These are phyloP conservation scores for Romanogobio albipinnatus DNA, from an alignment of 2,113 vertebrate species.

Conservation along the genomic window DNA sequence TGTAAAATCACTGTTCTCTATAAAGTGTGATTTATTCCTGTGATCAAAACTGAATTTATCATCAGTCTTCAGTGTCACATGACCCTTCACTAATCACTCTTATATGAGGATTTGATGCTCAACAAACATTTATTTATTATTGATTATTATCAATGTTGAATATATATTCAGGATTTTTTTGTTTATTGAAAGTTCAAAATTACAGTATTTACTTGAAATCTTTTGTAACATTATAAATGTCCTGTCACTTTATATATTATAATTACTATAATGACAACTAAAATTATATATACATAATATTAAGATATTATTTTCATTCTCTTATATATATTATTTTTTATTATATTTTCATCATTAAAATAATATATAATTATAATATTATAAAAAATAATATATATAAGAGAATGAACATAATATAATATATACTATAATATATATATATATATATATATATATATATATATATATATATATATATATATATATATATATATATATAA, in stretches of 20 bases:
- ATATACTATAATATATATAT: no score
- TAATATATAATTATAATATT: not conserved
- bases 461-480: no score
- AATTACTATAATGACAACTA: no score
- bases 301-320: no score
- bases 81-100: not conserved
- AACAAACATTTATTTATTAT: not conserved
- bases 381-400: no score
- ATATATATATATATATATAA: no score
- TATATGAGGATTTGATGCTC: not conserved
- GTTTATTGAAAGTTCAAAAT: not conserved
- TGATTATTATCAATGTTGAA: not conserved
- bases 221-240: not conserved
- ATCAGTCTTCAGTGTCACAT: not conserved
- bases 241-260: no score
- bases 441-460: not conserved
- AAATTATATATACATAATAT: no score
- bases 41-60: not conserved
- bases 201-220: not conserved
- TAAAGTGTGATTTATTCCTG: not conserved
- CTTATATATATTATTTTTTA: no score
- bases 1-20: not conserved
- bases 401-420: no score
- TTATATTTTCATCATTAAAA: no score
- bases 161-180: not conserved